Conservation (phyloP, 2,113 vertebrate genomes). For the Esox niger region DNA sequence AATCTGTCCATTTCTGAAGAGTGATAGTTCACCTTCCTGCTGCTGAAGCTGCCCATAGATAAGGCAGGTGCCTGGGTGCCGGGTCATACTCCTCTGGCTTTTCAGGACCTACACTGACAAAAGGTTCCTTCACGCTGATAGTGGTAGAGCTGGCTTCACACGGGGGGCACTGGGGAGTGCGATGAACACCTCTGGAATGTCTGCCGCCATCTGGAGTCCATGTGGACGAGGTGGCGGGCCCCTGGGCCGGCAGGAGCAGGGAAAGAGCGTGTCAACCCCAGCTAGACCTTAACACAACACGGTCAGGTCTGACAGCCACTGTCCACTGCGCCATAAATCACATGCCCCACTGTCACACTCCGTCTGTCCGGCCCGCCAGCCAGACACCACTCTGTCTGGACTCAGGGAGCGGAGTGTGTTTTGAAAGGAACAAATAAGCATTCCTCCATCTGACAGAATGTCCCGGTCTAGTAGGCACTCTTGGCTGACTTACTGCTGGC, state of each 20-base stretch:
- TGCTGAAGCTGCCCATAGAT: too few relatives aligned
- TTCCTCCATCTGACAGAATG: conserved; percentile 3
- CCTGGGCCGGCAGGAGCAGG: background rate
- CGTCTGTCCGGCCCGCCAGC: conserved; percentile 41
- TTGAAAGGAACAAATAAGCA: background rate
- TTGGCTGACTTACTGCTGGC: background rate
- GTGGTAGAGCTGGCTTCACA: background rate
- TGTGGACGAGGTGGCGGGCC: conserved; percentile 13
- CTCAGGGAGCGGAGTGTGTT: background rate
- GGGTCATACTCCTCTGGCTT: background rate
- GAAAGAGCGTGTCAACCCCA: conserved; percentile 29
- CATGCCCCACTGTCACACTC: conserved; percentile 52
- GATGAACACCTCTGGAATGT: conserved; percentile 37
- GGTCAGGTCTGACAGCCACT: conserved; percentile 30
- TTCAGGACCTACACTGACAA: background rate
- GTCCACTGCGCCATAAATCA: conserved; percentile 35
- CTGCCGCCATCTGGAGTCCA: conserved; percentile 40
- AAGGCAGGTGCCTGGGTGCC: too few relatives aligned
- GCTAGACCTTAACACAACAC: conserved; percentile 44
- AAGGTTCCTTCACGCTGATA: background rate
- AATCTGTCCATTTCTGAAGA: too few relatives aligned
- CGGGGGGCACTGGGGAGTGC: background rate
- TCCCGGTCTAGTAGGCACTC: background rate
- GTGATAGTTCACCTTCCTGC: too few relatives aligned
- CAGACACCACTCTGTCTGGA: conserved; percentile 2